Conservation (phyloP, 2,113 vertebrate genomes). For the Sebastes schlegelii region DNA sequence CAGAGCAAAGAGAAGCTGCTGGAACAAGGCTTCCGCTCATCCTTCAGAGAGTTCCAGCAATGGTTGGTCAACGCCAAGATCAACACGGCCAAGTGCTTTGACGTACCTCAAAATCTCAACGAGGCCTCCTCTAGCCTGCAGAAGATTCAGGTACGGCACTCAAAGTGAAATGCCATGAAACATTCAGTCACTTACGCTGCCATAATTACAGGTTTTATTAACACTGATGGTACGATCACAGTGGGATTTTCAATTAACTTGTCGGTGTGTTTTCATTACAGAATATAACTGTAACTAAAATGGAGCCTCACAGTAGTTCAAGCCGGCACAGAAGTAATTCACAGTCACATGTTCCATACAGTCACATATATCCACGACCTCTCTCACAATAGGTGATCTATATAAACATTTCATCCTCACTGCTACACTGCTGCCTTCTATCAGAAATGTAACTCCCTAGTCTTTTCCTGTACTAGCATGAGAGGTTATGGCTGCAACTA, state of each 20-base stretch:
- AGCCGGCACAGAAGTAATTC: too few relatives aligned
- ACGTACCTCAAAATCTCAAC: slow-evolving; percentile 89
- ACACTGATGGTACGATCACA: not conserved
- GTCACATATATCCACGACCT: not conserved
- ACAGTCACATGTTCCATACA: not conserved
- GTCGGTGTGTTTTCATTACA: not conserved
- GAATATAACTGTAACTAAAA: not conserved
- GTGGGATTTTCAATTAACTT: not conserved
- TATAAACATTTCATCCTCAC: not conserved
- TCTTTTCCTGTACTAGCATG: not conserved
- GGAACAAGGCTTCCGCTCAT: slow-evolving; percentile 90
- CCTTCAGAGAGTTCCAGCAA: slow-evolving; percentile 94
- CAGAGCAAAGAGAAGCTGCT: slow-evolving; percentile 94
- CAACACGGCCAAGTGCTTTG: slow-evolving; percentile 94
- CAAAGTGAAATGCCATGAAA: not conserved
- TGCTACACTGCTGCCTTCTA: not conserved
- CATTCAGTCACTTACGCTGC: not conserved
- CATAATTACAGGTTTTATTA: slow-evolving; percentile 1
- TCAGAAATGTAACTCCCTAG: not conserved
- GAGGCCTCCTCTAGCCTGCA: slow-evolving; percentile 90
- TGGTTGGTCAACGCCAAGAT: slow-evolving; percentile 95
- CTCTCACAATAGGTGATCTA: too few relatives aligned
- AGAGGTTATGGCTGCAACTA: too few relatives aligned
- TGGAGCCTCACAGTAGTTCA: too few relatives aligned
- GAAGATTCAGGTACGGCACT: slow-evolving; percentile 91